Percentiles rank a stretch among this genome's conserved stretches.
phyloP scores from a whole-genome alignment of 2,113 vertebrate species.

The Corvus hawaiiensis region DNA sequence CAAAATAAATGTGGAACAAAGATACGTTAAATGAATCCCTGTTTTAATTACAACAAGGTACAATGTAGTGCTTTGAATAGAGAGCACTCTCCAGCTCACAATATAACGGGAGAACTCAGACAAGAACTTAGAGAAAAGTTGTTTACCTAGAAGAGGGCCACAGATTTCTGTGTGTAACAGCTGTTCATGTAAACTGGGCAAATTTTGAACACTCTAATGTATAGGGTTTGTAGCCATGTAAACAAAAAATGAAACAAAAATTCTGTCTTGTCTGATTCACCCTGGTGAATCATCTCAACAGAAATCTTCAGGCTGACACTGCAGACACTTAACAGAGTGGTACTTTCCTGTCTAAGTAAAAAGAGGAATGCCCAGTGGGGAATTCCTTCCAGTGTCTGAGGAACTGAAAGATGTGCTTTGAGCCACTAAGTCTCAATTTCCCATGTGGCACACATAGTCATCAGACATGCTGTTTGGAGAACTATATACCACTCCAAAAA shows the following conservation, averaged over 20 bases:
- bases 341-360: background rate
- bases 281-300: background rate
- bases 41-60: background rate
- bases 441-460: background rate
- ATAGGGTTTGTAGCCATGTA: background rate
- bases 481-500: background rate
- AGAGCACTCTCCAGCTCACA: background rate
- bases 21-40: background rate
- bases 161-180: background rate
- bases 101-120: background rate
- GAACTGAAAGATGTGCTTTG: slow-evolving; percentile 20
- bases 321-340: background rate
- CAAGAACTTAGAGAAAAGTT: background rate
- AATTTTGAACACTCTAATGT: background rate
- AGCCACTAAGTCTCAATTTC: background rate
- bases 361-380: background rate
- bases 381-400: background rate
- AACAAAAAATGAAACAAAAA: background rate
- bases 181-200: background rate
- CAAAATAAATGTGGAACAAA: background rate
- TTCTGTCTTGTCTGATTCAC: background rate
- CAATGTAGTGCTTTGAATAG: background rate
- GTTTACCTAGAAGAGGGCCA: background rate
- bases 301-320: background rate
- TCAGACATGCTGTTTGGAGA: background rate